These are phyloP conservation scores for Muricea muricata DNA, from an alignment of 92 coral and sea anemone genomes.

Conservation along the genomic window DNA sequence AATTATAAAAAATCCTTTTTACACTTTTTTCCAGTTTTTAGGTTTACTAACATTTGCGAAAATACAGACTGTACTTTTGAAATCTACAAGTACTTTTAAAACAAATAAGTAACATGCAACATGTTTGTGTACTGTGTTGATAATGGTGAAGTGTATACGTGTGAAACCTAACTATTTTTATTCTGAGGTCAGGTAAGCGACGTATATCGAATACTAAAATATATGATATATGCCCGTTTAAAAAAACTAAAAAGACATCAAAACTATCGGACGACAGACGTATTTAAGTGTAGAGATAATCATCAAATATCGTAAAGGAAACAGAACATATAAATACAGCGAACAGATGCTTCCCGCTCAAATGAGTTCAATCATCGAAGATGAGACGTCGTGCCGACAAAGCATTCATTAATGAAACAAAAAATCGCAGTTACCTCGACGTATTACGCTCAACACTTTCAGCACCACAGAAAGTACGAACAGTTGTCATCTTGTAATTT, in stretches of 20 bases:
- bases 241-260: not conserved
- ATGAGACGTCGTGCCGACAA: slow-evolving; percentile 10
- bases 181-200: too few species aligned
- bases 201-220: too few species aligned
- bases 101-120: too few species aligned
- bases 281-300: not conserved
- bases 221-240: too few species aligned
- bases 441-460: slow-evolving; percentile 36
- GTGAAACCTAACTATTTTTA: too few species aligned
- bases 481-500: slow-evolving; percentile 17
- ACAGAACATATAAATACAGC: too few species aligned
- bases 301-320: not conserved
- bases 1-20: too few species aligned
- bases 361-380: not conserved
- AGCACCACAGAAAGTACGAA: slow-evolving; percentile 33
- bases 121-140: too few species aligned
- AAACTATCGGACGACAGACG: not conserved
- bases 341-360: slow-evolving; percentile 1
- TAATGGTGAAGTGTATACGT: too few species aligned
- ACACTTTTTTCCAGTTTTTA: too few species aligned
- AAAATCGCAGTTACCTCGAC: slow-evolving; percentile 24
- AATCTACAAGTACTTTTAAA: too few species aligned
- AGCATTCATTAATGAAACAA: slow-evolving; percentile 26
- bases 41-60: not conserved
- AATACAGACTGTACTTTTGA: not conserved